phyloP scores from a whole-genome alignment of 2,797 vertebrate genomes.

The Agapornis canus region DNA sequence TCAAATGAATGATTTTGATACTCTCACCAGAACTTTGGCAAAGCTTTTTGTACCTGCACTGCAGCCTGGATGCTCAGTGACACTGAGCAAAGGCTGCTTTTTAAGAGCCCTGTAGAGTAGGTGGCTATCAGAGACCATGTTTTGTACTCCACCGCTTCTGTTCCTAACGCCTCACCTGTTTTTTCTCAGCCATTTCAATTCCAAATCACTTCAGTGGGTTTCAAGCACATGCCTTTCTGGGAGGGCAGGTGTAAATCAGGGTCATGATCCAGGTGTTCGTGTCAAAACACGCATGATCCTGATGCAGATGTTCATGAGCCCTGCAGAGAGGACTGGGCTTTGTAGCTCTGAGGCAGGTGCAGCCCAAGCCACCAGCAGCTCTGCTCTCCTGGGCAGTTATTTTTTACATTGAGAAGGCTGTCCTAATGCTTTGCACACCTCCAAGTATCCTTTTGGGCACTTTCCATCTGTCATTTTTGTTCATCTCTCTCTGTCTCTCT shows the following conservation, averaged over 20 bases:
- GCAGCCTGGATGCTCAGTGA: background rate
- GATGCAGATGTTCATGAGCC: background rate
- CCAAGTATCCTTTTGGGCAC: conserved; percentile 75
- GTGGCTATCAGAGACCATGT: background rate
- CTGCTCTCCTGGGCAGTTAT: background rate
- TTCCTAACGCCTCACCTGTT: conserved; percentile 25
- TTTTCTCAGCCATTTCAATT: background rate
- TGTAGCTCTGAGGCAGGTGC: background rate
- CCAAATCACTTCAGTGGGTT: background rate
- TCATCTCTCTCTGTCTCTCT: conserved; percentile 94
- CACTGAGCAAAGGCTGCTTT: background rate
- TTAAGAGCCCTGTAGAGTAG: background rate
- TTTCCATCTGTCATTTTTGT: conserved; percentile 87
- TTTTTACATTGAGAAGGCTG: background rate
- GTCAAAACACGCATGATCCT: background rate
- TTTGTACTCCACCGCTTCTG: conserved; percentile 54
- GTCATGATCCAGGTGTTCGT: background rate
- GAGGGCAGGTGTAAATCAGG: background rate
- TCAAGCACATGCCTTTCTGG: background rate
- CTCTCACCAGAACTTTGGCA: conserved; percentile 25
- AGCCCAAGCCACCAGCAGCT: background rate
- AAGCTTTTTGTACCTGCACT: conserved; percentile 36
- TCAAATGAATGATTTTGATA: conserved; percentile 59
- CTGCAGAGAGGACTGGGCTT: background rate
- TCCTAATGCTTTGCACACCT: conserved; percentile 80